Evolutionary conservation across 2,888 invertebrate genomes (phyloP).

Genomic region (Cephonodes hylas): DNA sequence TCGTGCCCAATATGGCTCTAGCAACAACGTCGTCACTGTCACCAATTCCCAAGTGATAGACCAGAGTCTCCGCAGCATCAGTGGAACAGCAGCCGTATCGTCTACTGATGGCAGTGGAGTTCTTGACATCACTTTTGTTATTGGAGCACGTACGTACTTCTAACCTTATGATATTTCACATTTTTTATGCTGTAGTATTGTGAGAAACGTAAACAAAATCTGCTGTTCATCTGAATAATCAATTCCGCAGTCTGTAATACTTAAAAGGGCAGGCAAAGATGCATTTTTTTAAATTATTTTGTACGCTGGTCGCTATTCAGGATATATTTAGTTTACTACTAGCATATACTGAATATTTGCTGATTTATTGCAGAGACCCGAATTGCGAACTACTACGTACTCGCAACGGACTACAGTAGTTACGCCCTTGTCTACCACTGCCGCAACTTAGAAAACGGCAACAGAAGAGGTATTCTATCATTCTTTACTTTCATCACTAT

Average conservation of each 20-base stretch:
- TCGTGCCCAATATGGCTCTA: slow-evolving; percentile 75
- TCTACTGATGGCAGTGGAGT: slow-evolving; percentile 73
- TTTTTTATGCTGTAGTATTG: no score
- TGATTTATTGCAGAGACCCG: slow-evolving; percentile 35
- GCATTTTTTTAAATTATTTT: no score
- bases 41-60: slow-evolving; percentile 55
- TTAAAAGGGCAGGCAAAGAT: no score
- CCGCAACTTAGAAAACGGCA: slow-evolving; percentile 37
- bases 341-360: neutral
- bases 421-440: slow-evolving; percentile 66
- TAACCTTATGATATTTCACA: no score
- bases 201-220: no score
- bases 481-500: no score
- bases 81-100: slow-evolving; percentile 70
- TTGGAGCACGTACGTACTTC: slow-evolving; percentile 67
- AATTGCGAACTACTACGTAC: slow-evolving; percentile 46
- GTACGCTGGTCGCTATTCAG: no score
- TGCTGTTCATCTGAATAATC: no score
- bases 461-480: slow-evolving; percentile 54
- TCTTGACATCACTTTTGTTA: slow-evolving; percentile 76
- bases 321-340: neutral
- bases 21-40: slow-evolving; percentile 35
- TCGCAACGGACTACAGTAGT: slow-evolving; percentile 60
- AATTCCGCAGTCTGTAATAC: no score
- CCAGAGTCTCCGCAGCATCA: slow-evolving; percentile 66